Conservation (phyloP, 2,113 vertebrate genomes). For the Dipodomys ordii region DNA sequence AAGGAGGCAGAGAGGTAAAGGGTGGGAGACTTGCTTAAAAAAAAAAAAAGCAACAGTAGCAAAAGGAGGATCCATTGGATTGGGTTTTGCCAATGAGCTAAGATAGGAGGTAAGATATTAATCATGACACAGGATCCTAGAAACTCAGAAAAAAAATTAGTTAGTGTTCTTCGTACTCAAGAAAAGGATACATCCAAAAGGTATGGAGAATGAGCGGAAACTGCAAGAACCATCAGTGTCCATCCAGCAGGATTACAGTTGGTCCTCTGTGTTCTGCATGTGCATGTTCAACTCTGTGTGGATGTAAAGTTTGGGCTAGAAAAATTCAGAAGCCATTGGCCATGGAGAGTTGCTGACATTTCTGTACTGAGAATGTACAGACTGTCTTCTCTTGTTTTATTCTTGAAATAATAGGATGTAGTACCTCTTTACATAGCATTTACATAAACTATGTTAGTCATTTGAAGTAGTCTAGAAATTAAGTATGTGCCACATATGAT, state of each 20-base stretch:
- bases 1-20: background rate
- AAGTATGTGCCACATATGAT: background rate
- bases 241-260: background rate
- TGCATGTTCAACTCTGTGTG: background rate
- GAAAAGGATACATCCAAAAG: background rate
- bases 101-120: background rate
- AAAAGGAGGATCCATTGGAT: background rate
- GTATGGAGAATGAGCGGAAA: fast-evolving
- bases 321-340: background rate
- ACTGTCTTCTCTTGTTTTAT: background rate
- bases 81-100: background rate
- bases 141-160: background rate
- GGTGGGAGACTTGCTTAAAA: background rate
- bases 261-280: too few relatives aligned
- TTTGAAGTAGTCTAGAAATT: background rate
- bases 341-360: too few relatives aligned
- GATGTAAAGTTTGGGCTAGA: background rate
- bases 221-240: too few relatives aligned
- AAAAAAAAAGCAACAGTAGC: background rate
- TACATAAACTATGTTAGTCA: background rate
- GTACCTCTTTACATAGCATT: background rate
- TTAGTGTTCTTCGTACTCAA: too few relatives aligned
- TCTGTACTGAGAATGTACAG: background rate
- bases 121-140: background rate
- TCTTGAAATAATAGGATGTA: background rate